phyloP scores from a whole-genome alignment of 2,797 vertebrate species.

The Protonibea diacanthus region DNA sequence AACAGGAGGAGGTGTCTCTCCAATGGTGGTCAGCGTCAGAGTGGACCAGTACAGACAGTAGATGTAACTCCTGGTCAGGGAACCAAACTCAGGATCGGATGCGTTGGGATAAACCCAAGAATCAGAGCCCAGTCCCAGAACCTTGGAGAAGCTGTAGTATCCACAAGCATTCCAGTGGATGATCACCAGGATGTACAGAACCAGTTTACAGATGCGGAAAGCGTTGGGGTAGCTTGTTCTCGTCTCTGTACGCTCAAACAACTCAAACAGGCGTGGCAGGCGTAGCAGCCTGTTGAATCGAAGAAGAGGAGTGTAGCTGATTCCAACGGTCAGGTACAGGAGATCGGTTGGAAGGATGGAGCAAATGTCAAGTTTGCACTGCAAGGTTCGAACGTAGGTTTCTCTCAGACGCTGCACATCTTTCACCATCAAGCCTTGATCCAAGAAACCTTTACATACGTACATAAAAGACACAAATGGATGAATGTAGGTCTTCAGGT shows the following conservation, averaged over 20 bases:
- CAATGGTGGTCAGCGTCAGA: conserved; percentile 95
- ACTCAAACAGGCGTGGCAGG: conserved; percentile 94
- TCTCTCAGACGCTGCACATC: conserved; percentile 88
- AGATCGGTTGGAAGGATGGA: conserved; percentile 94
- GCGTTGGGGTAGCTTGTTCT: conserved; percentile 95
- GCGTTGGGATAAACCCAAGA: conserved; percentile 95
- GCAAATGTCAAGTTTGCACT: conserved; percentile 92
- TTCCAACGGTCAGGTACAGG: conserved; percentile 86
- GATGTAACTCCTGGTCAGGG: conserved; percentile 89
- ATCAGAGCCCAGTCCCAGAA: conserved; percentile 93
- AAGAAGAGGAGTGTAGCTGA: conserved; percentile 89
- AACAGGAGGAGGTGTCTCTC: conserved; percentile 94
- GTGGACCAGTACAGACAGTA: conserved; percentile 99
- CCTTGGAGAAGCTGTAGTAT: conserved; percentile 96
- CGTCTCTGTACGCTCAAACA: conserved; percentile 94
- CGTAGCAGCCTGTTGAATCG: conserved; percentile 95
- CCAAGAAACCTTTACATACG: conserved; percentile 89
- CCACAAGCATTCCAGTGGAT: conserved; percentile 99
- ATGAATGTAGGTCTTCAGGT: no score
- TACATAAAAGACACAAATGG: background rate
- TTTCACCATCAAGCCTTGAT: conserved; percentile 94
- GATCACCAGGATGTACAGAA: conserved; percentile 96
- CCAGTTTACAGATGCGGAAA: conserved; percentile 94
- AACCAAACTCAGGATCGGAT: conserved; percentile 88
- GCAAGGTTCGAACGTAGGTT: conserved; percentile 88